A percentile compares a stretch with the other conserved stretches of the same genome.
Evolutionary conservation across 2,888 invertebrate genomes (phyloP).

Genomic region (Opisthograptis luteolata): DNA sequence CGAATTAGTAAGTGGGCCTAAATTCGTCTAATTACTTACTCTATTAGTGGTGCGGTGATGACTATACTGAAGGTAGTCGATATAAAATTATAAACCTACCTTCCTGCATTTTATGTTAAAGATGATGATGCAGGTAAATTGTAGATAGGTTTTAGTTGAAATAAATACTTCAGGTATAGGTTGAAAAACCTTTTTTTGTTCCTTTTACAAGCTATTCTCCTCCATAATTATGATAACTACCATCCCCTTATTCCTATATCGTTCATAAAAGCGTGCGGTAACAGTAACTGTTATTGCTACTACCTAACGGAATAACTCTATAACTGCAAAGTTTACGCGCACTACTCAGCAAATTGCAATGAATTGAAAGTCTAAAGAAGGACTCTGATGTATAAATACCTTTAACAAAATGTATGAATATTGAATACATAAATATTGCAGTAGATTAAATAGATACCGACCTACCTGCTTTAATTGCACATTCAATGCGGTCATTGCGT

Average conservation of each 20-base stretch:
- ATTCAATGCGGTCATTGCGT: conserved; percentile 32
- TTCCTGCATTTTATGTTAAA: no score
- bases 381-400: no score
- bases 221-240: conserved; percentile 7
- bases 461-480: conserved; percentile 19
- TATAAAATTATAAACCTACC: neutral
- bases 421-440: no score
- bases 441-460: neutral
- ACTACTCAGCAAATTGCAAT: no score
- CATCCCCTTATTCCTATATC: conserved; percentile 28
- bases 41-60: neutral
- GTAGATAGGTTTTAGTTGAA: no score
- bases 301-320: conserved; percentile 35
- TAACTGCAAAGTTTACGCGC: conserved; percentile 14
- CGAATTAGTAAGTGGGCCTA: conserved; percentile 88
- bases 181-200: no score
- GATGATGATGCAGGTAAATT: no score
- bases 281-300: conserved; percentile 35
- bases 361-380: no score
- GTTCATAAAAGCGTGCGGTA: conserved; percentile 30
- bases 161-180: no score
- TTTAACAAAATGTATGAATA: conserved; percentile 1
- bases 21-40: conserved; percentile 5
- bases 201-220: neutral
- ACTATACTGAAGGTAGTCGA: neutral